Conservation (phyloP, 2,888 invertebrate genomes). For the Thyatira batis region DNA sequence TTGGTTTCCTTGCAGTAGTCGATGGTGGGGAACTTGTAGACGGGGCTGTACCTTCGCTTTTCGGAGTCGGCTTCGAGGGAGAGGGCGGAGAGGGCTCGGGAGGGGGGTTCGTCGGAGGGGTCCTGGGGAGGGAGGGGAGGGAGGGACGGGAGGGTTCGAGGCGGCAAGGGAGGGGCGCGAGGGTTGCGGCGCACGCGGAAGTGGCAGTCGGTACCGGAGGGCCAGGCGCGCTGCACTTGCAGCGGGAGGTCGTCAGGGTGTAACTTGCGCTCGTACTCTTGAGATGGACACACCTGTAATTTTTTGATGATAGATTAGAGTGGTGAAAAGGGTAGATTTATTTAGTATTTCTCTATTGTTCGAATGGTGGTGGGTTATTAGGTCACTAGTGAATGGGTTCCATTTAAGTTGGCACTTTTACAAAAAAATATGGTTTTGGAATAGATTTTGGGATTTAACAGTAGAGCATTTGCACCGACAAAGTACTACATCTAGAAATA, state of each 20-base stretch:
- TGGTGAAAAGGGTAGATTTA: no score
- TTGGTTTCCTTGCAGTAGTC: conserved; percentile 72
- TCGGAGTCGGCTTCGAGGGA: conserved; percentile 70
- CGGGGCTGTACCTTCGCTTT: conserved; percentile 71
- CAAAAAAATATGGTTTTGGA: no score
- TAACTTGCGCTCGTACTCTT: conserved; percentile 93
- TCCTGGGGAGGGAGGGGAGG: conserved; percentile 56
- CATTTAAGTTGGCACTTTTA: no score
- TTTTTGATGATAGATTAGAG: no score
- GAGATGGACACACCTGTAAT: conserved; percentile 85
- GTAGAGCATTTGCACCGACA: no score
- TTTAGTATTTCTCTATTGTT: no score
- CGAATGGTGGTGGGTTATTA: no score
- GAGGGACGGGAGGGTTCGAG: conserved; percentile 69
- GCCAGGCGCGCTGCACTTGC: conserved; percentile 90
- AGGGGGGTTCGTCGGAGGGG: conserved; percentile 60
- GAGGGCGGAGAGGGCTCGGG: conserved; percentile 69
- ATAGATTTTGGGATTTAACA: no score
- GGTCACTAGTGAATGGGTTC: no score
- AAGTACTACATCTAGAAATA: no score
- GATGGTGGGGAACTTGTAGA: conserved; percentile 77
- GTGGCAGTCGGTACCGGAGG: conserved; percentile 87
- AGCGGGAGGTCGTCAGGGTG: conserved; percentile 94
- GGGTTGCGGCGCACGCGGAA: conserved; percentile 92
- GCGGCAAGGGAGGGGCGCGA: conserved; percentile 89